A percentile compares a stretch with the other conserved stretches of the same genome.
phyloP scores from a whole-genome alignment of 2,888 invertebrate species.

The Trichogramma dendrolimi region DNA sequence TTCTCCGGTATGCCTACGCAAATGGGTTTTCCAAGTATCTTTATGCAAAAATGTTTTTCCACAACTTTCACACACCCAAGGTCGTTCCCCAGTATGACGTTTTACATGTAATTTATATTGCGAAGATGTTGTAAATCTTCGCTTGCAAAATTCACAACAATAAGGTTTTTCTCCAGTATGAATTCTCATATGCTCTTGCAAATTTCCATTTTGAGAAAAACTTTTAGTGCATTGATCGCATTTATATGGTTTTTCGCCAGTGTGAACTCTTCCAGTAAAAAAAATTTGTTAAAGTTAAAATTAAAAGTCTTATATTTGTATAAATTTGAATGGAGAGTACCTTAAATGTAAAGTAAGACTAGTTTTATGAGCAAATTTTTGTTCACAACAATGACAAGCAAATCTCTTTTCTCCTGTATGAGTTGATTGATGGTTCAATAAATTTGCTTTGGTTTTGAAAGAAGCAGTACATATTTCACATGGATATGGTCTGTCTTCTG shows the following conservation, averaged over 20 bases:
- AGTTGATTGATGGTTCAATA: constrained; percentile 67
- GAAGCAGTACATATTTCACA: constrained; percentile 61
- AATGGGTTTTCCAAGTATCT: constrained; percentile 64
- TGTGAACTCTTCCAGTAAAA: constrained; percentile 58
- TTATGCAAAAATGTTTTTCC: constrained; percentile 60
- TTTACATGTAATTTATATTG: constrained; percentile 67
- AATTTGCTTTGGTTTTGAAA: constrained; percentile 70
- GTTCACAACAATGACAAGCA: constrained; percentile 67
- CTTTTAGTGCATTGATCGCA: constrained; percentile 68
- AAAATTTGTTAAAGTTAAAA: constrained; percentile 2
- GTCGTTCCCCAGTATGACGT: constrained; percentile 60
- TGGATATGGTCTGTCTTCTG: constrained; percentile 62
- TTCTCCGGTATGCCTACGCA: constrained; percentile 64
- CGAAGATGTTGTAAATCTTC: constrained; percentile 70
- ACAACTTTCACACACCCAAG: constrained; percentile 61
- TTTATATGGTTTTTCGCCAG: constrained; percentile 65
- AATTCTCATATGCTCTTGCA: constrained; percentile 71
- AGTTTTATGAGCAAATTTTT: constrained; percentile 73
- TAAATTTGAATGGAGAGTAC: constrained; percentile 31
- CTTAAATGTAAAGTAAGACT: constrained; percentile 70
- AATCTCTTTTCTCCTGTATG: constrained; percentile 71
- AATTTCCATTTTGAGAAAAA: constrained; percentile 75
- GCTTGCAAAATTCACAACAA: constrained; percentile 63
- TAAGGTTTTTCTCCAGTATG: constrained; percentile 79
- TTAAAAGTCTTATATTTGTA: constrained; percentile 1